phyloP scores from a whole-genome alignment of 2,888 invertebrate genomes.

The Tetramorium bicarinatum region DNA sequence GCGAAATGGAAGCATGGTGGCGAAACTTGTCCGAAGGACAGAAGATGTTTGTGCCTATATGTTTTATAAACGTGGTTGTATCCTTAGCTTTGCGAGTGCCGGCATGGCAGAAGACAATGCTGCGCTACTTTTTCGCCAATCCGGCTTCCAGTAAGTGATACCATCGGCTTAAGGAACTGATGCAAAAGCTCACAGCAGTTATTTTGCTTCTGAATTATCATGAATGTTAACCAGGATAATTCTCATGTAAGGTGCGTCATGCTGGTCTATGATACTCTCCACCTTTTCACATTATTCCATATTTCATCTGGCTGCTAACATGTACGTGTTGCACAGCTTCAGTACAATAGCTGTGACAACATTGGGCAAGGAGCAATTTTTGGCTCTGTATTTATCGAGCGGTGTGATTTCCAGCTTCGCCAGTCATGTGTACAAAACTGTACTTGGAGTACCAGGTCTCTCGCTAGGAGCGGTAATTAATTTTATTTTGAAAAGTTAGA shows the following conservation, averaged over 20 bases:
- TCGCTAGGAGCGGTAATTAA: constrained; percentile 97
- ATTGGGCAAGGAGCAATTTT: constrained; percentile 96
- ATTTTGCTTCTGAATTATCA: background rate
- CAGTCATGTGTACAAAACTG: constrained; percentile 93
- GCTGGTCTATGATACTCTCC: constrained; percentile 96
- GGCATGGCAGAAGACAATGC: constrained; percentile 91
- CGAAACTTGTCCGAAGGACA: constrained; percentile 91
- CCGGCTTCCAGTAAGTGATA: constrained; percentile 91
- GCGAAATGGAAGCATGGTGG: constrained; percentile 90
- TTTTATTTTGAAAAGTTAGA: background rate
- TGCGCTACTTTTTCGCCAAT: constrained; percentile 94
- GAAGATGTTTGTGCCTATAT: constrained; percentile 93
- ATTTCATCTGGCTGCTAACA: constrained; percentile 96
- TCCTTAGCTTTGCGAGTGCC: constrained; percentile 94
- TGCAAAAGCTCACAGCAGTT: background rate
- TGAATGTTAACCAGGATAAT: constrained; percentile 57
- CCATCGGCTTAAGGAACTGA: background rate
- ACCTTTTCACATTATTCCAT: constrained; percentile 97
- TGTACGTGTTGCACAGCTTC: constrained; percentile 98
- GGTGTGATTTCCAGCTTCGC: constrained; percentile 95
- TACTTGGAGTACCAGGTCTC: constrained; percentile 90
- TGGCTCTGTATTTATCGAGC: constrained; percentile 95
- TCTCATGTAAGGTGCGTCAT: constrained; percentile 89
- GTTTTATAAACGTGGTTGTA: constrained; percentile 92
- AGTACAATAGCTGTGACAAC: constrained; percentile 90